phyloP scores from a whole-genome alignment of 2,888 invertebrate species.

The Diarsia rubi region DNA sequence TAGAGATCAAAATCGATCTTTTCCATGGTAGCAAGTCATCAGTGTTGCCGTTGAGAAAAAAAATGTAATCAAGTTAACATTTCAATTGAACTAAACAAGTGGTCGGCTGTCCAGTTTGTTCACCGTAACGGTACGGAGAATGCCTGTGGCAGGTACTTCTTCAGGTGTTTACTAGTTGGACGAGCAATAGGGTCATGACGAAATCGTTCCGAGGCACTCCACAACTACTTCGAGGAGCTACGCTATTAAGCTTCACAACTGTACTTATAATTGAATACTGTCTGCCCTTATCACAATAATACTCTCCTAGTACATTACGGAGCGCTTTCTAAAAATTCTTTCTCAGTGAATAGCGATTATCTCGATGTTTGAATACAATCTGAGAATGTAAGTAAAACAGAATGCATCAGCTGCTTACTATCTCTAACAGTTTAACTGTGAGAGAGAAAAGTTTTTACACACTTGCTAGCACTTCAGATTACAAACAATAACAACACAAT shows the following conservation, averaged over 20 bases:
- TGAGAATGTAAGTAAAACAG: constrained; percentile 39
- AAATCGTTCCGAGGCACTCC: constrained; percentile 68
- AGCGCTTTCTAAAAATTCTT: constrained; percentile 63
- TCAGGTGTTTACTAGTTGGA: constrained; percentile 75
- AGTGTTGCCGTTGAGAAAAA: constrained; percentile 61
- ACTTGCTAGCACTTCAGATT: not conserved
- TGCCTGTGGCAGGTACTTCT: constrained; percentile 74
- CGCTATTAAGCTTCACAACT: constrained; percentile 60
- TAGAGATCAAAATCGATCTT: constrained; percentile 61
- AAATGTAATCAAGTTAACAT: constrained; percentile 71
- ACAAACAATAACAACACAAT: not conserved
- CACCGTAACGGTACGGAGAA: constrained; percentile 80
- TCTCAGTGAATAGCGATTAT: constrained; percentile 51
- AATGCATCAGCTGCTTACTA: constrained; percentile 33
- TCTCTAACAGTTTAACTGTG: constrained; percentile 22
- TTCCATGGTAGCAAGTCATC: constrained; percentile 51
- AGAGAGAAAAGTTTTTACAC: constrained; percentile 8
- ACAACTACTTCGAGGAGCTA: constrained; percentile 63
- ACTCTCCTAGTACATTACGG: constrained; percentile 44
- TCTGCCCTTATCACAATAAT: constrained; percentile 63
- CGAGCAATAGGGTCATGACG: constrained; percentile 74
- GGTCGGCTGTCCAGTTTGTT: constrained; percentile 77
- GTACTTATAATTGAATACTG: constrained; percentile 65
- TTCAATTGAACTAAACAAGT: constrained; percentile 72
- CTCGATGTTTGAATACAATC: constrained; percentile 39